Conservation (phyloP, 2,113 vertebrate genomes). For the Sarotherodon lohbergeri region DNA sequence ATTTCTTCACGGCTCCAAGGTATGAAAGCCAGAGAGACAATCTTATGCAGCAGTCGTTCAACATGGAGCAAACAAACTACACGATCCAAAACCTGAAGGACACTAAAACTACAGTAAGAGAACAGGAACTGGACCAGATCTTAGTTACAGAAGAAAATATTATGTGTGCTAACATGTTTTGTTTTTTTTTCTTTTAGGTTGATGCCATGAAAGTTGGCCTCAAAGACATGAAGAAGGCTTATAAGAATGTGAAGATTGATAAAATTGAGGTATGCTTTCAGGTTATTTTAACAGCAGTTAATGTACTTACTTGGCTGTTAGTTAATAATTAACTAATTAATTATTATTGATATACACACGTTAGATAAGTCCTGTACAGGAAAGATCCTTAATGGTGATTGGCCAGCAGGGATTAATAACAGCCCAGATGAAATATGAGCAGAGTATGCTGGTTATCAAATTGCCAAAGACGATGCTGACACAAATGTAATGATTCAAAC, state of each 20-base stretch:
- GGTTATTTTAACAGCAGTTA: not conserved
- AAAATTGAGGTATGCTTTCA: conserved; percentile 85
- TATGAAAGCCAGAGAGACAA: conserved; percentile 95
- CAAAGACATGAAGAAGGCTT: conserved; percentile 99
- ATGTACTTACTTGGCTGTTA: not conserved
- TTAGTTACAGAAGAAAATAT: not conserved
- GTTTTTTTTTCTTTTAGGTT: conserved; percentile 73
- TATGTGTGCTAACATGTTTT: not conserved
- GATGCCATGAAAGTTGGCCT: conserved; percentile 96
- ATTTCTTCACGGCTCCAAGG: conserved; percentile 66
- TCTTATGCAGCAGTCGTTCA: conserved; percentile 95
- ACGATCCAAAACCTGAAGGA: conserved; percentile 96
- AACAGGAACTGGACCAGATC: not conserved
- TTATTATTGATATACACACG: not conserved
- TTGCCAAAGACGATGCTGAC: not conserved
- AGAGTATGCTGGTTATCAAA: not conserved
- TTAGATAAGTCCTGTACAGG: not conserved
- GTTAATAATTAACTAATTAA: not conserved
- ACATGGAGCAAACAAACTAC: conserved; percentile 99
- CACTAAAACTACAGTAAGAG: conserved; percentile 94
- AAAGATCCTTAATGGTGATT: not conserved
- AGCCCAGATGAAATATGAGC: not conserved
- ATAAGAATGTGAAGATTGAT: conserved; percentile 94
- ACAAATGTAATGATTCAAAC: not conserved
- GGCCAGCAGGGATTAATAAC: not conserved